Conservation (phyloP, 2,113 vertebrate genomes). For the Larimichthys crocea region DNA sequence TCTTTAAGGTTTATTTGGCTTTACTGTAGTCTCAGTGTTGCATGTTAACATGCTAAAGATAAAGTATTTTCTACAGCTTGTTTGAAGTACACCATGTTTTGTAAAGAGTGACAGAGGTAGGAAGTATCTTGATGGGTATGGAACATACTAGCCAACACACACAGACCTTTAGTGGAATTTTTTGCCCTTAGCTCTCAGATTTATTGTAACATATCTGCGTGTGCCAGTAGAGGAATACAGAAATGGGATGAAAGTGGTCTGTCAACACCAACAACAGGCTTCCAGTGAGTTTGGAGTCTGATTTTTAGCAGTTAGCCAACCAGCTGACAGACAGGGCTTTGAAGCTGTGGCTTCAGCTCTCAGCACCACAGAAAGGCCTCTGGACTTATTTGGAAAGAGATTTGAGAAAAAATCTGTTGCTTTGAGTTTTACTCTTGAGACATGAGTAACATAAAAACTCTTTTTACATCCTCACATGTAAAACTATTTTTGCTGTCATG, state of each 20-base stretch:
- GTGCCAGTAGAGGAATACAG: constrained; percentile 36
- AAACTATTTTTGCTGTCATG: neutral
- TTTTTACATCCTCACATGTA: neutral
- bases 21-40: neutral
- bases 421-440: constrained; percentile 11
- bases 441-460: neutral
- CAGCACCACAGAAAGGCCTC: neutral
- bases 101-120: constrained; percentile 10
- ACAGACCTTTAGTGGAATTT: constrained; percentile 7
- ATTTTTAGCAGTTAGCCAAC: constrained; percentile 38
- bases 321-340: constrained; percentile 64
- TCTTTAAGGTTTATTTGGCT: neutral
- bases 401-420: constrained; percentile 15
- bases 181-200: constrained; percentile 11
- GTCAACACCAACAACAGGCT: constrained; percentile 57
- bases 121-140: neutral
- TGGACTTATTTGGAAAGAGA: constrained; percentile 4
- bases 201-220: constrained; percentile 20
- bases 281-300: constrained; percentile 27
- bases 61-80: neutral
- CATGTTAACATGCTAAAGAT: neutral
- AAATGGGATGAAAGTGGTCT: constrained; percentile 57
- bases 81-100: constrained; percentile 8
- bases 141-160: constrained; percentile 4
- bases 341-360: constrained; percentile 46